Conservation (phyloP, 2,113 vertebrate species). For the Todiramphus chloris region DNA sequence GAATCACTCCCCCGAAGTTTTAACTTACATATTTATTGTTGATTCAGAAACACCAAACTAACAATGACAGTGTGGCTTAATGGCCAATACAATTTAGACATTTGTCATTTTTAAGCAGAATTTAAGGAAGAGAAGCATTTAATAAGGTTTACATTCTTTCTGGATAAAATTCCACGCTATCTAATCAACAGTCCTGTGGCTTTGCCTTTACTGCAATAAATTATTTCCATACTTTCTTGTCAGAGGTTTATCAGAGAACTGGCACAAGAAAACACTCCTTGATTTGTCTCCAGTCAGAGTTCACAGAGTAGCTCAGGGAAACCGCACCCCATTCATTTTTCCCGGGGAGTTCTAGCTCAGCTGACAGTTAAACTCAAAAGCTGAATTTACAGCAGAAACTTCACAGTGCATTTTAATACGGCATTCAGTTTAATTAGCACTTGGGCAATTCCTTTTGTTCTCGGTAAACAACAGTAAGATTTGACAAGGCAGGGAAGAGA, state of each 20-base stretch:
- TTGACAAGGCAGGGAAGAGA: slow-evolving; percentile 42
- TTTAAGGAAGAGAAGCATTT: background rate
- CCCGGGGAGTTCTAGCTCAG: background rate
- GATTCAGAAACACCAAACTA: slow-evolving; percentile 2
- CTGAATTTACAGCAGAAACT: background rate
- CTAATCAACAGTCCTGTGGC: background rate
- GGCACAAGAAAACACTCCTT: no score
- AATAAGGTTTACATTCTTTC: background rate
- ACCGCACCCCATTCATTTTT: background rate
- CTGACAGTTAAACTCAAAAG: background rate
- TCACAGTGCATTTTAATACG: background rate
- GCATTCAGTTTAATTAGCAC: slow-evolving; percentile 56
- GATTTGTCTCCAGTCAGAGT: background rate
- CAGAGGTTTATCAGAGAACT: background rate
- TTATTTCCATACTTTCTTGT: background rate
- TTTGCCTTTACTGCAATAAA: background rate
- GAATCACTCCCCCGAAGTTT: background rate
- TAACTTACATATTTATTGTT: slow-evolving; percentile 41
- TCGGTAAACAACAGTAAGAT: slow-evolving; percentile 31
- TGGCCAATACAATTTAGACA: background rate
- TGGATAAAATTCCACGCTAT: background rate
- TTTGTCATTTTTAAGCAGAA: background rate
- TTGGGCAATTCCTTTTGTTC: slow-evolving; percentile 60
- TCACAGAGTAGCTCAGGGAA: background rate
- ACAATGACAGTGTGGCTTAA: background rate